Percentiles rank a stretch among this genome's conserved stretches.
Evolutionary conservation across 1,140 invertebrate species (phyloP).

Genomic region (Antheraea pernyi): DNA sequence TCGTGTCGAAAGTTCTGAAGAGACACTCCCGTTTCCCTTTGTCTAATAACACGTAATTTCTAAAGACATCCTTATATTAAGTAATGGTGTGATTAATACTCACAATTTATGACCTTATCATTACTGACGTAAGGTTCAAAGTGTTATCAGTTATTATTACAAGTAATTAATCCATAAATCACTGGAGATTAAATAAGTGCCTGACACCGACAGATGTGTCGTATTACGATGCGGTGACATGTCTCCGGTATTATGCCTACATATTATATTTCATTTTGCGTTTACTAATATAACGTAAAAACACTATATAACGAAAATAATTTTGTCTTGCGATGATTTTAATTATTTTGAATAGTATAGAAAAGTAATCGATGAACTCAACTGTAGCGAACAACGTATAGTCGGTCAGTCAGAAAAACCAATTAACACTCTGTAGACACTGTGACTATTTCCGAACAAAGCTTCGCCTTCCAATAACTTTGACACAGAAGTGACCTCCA

Average conservation of each 20-base stretch:
- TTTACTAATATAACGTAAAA: not conserved
- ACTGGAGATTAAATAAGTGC: slow-evolving; percentile 50
- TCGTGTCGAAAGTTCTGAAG: not conserved
- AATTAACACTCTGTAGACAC: too few relatives aligned
- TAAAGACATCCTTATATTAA: slow-evolving; percentile 6
- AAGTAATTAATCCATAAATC: slow-evolving; percentile 50
- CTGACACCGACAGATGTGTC: slow-evolving; percentile 48
- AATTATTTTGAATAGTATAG: too few relatives aligned
- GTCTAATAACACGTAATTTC: slow-evolving; percentile 9
- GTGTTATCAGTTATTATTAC: slow-evolving; percentile 2
- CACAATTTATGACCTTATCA: slow-evolving; percentile 14
- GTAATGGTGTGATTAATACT: not conserved
- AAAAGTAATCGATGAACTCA: too few relatives aligned
- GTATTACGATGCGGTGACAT: slow-evolving; percentile 35
- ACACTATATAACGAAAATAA: too few relatives aligned
- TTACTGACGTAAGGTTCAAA: slow-evolving; percentile 18
- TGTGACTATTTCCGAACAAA: too few relatives aligned
- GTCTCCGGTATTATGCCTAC: slow-evolving; percentile 27
- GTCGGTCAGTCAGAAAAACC: too few relatives aligned
- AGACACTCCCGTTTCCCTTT: not conserved
- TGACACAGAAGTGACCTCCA: too few relatives aligned
- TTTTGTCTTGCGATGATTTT: too few relatives aligned
- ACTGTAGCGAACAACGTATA: too few relatives aligned
- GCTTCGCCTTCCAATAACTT: too few relatives aligned
- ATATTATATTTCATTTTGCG: slow-evolving; percentile 35